Evolutionary conservation across 2,797 vertebrate genomes (phyloP), one percentile per base, ranked within the genome.

Genomic region (Anguilla obscura): DNA sequence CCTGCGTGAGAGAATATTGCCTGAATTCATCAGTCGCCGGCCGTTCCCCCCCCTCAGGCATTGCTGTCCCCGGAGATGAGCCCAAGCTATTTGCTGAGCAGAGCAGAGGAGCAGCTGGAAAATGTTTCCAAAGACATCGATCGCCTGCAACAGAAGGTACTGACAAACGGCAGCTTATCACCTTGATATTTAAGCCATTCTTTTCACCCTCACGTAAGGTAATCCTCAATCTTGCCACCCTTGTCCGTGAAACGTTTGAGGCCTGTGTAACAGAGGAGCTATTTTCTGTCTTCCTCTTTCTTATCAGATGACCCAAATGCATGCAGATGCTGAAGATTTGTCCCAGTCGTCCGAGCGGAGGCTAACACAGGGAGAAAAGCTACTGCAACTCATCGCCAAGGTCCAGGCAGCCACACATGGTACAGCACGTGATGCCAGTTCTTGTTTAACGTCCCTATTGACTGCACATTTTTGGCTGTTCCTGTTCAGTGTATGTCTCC

Each of bases 401-500:
- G 92, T 98, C 56, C 96, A 96, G 40, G 88, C 91, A 85, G 91
- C 83, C 33, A 93, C 97, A 87, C 93, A 94, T 93, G 96, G 98
- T 99, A 96, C 76, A 87, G 10, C 66, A 88, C 16, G 24, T 87
- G 16, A 16, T 54, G 24, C 52, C 60, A 14, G 58, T 21, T 52
- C 27, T 54, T 27, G 12, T 27, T 50, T 50, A 84, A 54, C 12
- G 2, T 52, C 82, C 50, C 18, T 16, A 33, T 71, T 10, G 1
- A 76, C 36, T 33, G 1, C 12, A 36, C 27, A 76, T 36, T 21
- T 45, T 14, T 40, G 0, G 14, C 74, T 6, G 74, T 45, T 48
- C n/a, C 21, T 50, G 18, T 48, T 24, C 45, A 82, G 7, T 82
- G 69, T 36, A 33, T 76, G 6, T 40, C 36, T 36, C 16, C 74